Base-by-base conservation (phyloP, 2,113 vertebrate species). In the Lagenorhynchus albirostris region DNA sequence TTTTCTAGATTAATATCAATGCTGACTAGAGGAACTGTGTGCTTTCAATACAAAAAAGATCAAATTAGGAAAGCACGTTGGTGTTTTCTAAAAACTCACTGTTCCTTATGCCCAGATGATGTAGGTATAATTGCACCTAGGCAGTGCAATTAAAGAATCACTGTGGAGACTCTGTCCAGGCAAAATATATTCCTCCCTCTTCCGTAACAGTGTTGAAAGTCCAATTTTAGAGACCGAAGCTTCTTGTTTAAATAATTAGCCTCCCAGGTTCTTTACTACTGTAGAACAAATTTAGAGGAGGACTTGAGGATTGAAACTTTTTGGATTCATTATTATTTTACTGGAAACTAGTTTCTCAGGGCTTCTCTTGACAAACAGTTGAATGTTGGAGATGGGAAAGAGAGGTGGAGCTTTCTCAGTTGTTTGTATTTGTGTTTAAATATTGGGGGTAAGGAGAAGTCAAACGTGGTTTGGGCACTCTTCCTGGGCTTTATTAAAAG, bases 1-100 rank as follows among this genome's bases (percentile, higher is more conserved):
- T 93, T 93, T 86, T 38, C 36, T 77, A 91, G 74, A 93, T 82
- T 91, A 85, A 67, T 94, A 95, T 92, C 84, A 97, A 14, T 94
- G 79, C 68, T 91, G 73, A 85, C 94, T 95, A 92, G 41, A 91
- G 38, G 47, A 89, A 87, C 21, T 41, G 47, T 89, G 36, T 89
- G 31, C 20, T 92, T 94, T 90, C 33, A 60, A 36, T 84, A 88
- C 33, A 74, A 74, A 68, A 96, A 70, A 23, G 8, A 38, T 94
- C 50, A 96, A 67, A 87, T 96, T 85, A 62, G 84, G 68, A 96
- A 95, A 92, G 23, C n/a, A 50, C 17, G 10, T 77, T 85, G 83
- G 31, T 7, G 83, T 95, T 96, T 96, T 92, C 62, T 87, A n/a
- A 85, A 96, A 88, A 8, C 18, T 95, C 70, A 18, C 33, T 53